Conservation (phyloP, 2,797 vertebrate genomes). For the Manis crassicaudata region DNA sequence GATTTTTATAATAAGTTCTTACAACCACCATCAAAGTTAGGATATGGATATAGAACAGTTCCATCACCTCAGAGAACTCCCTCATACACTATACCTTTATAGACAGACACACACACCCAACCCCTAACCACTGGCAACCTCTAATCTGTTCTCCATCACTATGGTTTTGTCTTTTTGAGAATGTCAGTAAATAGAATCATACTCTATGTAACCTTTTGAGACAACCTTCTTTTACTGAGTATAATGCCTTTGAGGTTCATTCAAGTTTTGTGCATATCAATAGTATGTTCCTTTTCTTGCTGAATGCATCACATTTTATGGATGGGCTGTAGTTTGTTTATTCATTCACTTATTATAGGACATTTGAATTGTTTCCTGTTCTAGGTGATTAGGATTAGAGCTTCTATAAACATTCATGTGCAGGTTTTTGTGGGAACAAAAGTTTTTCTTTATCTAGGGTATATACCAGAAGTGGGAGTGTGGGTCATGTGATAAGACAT, state of each 20-base stretch:
- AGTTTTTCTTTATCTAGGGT: not conserved
- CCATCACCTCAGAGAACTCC: not conserved
- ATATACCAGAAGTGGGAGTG: not conserved
- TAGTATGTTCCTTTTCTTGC: not conserved
- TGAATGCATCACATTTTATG: not conserved
- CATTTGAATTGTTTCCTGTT: not conserved
- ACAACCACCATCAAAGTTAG: not conserved
- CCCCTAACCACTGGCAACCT: not conserved
- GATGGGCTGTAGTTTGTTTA: not conserved
- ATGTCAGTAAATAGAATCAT: not conserved
- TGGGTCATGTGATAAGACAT: not conserved
- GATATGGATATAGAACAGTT: not conserved
- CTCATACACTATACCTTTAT: not conserved
- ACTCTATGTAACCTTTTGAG: not conserved
- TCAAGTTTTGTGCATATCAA: not conserved
- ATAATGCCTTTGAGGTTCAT: not conserved
- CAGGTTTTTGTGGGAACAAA: not conserved
- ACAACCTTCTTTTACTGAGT: not conserved
- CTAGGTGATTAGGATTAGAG: not conserved
- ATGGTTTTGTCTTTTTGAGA: not conserved
- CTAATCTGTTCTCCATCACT: not conserved
- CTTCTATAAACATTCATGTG: not conserved
- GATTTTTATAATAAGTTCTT: constrained; percentile 10
- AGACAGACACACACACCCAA: not conserved
- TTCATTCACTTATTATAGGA: not conserved